Evolutionary conservation across 2,888 invertebrate genomes (phyloP), one percentile per base, ranked within the genome.

Genomic region (Drosophila paucipuncta): DNA sequence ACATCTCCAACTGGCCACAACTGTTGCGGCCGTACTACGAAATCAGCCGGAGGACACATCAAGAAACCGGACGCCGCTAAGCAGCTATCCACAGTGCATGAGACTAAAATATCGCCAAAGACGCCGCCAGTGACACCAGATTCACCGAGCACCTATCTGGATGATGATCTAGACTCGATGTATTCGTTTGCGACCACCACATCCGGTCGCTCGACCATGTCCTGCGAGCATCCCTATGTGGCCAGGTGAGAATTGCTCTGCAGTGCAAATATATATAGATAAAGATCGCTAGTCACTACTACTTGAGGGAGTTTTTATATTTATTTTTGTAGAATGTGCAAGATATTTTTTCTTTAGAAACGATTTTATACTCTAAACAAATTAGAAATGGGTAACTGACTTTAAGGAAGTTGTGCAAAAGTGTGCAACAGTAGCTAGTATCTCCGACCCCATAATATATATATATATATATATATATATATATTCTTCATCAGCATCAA

Each of bases 171-270:
- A 90, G 97, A 97, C 85, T 97, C 97, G 72, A 94, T 97, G 73
- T 95, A 95, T 90, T 97, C 97, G 92, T 96, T 96, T 91, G 96
- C 96, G 73, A 97, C 97, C 93, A 95, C 95, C 77, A 97, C 96
- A 84, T 96, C 96, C 71, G 96, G 96, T 76, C 96, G 96, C 60
- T 96, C 97, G 22, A 93, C 93, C 72, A 93, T 93, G 93, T 93
- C 93, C 73, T 96, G 97, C 89, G 97, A 97, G 92, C 97, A 97
- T 91, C 96, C 97, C 35, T 96, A 96, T 93, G 96, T 97, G 75
- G 97, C 97, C 73, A 95, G 95, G 93, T 93, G 61, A 81, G 87
- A 37, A 1, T 28, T 5, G 11, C 7, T 0, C 6, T 4, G 22
- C 7, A 25, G 47, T 16, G 7, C 7, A 4, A 4, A 22, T 22